Conservation (phyloP, 1,140 invertebrate genomes). For the Papilio polyxenes region DNA sequence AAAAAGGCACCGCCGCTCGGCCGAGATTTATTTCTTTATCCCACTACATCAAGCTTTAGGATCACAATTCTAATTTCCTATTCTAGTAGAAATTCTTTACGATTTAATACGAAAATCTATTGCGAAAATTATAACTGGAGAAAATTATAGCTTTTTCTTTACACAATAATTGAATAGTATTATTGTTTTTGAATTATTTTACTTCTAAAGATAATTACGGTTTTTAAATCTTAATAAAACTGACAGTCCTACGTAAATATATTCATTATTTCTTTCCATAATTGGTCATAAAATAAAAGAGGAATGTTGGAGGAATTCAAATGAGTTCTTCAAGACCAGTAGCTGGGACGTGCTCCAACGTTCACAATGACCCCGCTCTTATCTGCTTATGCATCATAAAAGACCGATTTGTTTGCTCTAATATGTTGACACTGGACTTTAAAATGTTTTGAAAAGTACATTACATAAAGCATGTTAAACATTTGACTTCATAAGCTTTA, state of each 20-base stretch:
- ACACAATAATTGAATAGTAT: neutral
- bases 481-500: neutral
- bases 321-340: slow-evolving; percentile 15
- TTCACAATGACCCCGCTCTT: slow-evolving; percentile 6
- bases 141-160: neutral
- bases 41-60: slow-evolving; percentile 26
- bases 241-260: neutral
- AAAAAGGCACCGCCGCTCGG: neutral
- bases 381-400: slow-evolving; percentile 19
- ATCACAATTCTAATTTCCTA: slow-evolving; percentile 20
- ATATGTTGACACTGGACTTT: slow-evolving; percentile 16
- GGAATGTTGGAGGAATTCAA: neutral
- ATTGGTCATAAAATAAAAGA: slow-evolving; percentile 1
- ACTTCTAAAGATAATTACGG: neutral
- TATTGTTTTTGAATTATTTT: neutral
- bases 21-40: slow-evolving; percentile 21
- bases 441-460: slow-evolving; percentile 15
- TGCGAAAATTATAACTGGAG: neutral
- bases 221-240: neutral
- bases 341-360: slow-evolving; percentile 5
- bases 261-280: neutral
- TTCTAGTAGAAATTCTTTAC: neutral
- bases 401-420: slow-evolving; percentile 14
- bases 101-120: neutral
- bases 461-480: neutral